Evolutionary conservation across 1,140 invertebrate genomes (phyloP).

Genomic region (Megalopta genalis): DNA sequence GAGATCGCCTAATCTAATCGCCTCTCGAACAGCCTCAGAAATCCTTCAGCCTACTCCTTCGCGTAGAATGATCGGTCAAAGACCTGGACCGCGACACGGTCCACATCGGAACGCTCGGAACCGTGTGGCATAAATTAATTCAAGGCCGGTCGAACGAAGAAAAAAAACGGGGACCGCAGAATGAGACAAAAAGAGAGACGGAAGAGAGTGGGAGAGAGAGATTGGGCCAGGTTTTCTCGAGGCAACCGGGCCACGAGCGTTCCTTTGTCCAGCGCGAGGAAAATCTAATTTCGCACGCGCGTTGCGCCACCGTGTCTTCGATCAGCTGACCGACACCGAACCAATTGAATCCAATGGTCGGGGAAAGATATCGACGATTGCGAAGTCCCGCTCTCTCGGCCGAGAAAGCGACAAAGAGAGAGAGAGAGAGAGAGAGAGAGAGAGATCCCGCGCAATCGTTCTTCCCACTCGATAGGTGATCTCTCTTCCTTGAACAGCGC

Average conservation of each 20-base stretch:
- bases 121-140: constrained; percentile 37
- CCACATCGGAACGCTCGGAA: not conserved
- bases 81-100: constrained; percentile 5
- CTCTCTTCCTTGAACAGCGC: not conserved
- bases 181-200: not conserved
- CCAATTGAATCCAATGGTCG: constrained; percentile 33
- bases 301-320: constrained; percentile 5
- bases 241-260: constrained; percentile 1
- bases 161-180: not conserved
- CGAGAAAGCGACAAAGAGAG: no score
- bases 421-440: not conserved
- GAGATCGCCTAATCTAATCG: no score
- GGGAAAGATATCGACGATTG: constrained; percentile 3
- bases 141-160: constrained; percentile 17
- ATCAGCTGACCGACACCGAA: constrained; percentile 20
- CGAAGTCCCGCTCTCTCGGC: no score
- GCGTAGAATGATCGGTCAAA: not conserved
- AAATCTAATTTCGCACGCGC: constrained; percentile 41
- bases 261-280: no score
- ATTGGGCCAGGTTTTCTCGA: not conserved
- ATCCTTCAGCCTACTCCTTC: not conserved
- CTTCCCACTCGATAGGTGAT: not conserved
- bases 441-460: not conserved
- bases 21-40: no score
- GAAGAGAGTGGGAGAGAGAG: not conserved